Conservation (phyloP, 92 coral and sea anemone species). For the Galaxea fascicularis region DNA sequence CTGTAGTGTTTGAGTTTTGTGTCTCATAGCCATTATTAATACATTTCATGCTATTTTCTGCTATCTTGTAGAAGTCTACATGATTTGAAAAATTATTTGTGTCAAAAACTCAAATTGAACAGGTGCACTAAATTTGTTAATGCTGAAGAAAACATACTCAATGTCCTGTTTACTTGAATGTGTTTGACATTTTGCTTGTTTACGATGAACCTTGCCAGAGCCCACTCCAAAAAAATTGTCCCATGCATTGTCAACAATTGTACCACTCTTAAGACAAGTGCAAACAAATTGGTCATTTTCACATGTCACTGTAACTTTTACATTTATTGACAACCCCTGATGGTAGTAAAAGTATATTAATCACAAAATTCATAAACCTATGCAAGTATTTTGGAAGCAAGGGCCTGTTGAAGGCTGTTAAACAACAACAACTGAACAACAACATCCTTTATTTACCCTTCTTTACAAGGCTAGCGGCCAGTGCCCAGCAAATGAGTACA, state of each 20-base stretch:
- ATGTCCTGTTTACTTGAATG: not conserved
- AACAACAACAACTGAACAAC: not conserved
- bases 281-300: not conserved
- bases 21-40: no score
- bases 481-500: not conserved
- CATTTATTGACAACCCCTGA: not conserved
- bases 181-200: not conserved
- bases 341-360: not conserved
- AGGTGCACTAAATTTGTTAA: not conserved
- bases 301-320: not conserved
- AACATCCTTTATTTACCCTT: not conserved
- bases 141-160: not conserved
- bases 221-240: not conserved
- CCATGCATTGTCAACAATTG: not conserved
- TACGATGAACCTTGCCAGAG: not conserved
- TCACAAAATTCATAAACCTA: not conserved
- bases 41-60: not conserved
- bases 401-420: not conserved
- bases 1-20: no score
- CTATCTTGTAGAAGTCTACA: not conserved
- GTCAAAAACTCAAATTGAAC: not conserved
- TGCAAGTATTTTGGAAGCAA: not conserved
- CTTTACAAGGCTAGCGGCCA: not conserved
- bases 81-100: not conserved
- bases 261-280: not conserved